Percentiles rank a stretch among this genome's conserved stretches.
Conservation (phyloP, 2,888 invertebrate genomes). For the Campoplex capitator region DNA sequence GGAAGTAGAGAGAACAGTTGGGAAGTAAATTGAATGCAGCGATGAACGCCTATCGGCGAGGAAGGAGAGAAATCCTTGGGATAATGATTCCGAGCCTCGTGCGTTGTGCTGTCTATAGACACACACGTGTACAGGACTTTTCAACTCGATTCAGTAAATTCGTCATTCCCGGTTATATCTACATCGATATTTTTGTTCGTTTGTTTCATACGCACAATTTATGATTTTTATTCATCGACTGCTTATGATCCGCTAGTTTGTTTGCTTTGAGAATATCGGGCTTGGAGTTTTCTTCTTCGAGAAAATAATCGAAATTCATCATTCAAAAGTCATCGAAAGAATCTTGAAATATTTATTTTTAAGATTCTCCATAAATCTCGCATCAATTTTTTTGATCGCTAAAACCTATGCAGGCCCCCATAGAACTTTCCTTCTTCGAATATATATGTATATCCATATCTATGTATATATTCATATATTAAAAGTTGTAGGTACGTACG, state of each 20-base stretch:
- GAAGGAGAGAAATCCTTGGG: slow-evolving; percentile 60
- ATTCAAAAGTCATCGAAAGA: background rate
- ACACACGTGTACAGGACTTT: slow-evolving; percentile 7
- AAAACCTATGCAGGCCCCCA: background rate
- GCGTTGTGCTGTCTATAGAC: background rate
- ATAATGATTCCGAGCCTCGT: slow-evolving; percentile 53
- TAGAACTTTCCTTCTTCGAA: slow-evolving; percentile 5
- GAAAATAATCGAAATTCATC: background rate
- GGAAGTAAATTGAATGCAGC: background rate
- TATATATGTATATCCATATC: background rate
- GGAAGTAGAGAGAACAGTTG: slow-evolving; percentile 24
- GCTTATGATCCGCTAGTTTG: background rate
- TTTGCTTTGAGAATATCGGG: background rate
- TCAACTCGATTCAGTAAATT: background rate
- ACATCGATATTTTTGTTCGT: background rate
- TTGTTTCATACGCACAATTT: slow-evolving; percentile 1
- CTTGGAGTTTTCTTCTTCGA: no score
- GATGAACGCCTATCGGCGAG: slow-evolving; percentile 33
- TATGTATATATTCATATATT: background rate
- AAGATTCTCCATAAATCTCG: background rate
- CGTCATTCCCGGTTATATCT: background rate
- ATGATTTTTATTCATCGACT: background rate
- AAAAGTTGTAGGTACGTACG: slow-evolving; percentile 1
- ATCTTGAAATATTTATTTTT: background rate
- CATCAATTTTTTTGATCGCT: background rate